A percentile compares a stretch with the other conserved stretches of the same genome.
Evolutionary conservation across 2,113 vertebrate genomes (phyloP).

Genomic region (Leptocoma aspasia): DNA sequence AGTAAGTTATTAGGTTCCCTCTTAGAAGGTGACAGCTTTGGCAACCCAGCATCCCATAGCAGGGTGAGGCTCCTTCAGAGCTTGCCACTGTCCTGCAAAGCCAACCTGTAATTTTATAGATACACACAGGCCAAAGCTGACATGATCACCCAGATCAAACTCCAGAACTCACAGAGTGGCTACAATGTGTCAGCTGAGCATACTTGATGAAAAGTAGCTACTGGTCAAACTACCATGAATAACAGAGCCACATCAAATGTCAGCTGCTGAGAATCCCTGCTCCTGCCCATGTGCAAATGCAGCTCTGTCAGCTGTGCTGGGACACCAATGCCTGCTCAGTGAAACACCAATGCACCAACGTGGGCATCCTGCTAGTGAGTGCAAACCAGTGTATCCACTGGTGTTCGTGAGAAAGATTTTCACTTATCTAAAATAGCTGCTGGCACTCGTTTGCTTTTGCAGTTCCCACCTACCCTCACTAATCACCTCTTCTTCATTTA

Average conservation of each 20-base stretch:
- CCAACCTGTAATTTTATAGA: not conserved
- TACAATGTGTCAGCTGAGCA: not conserved
- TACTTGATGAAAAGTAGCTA: not conserved
- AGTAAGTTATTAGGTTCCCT: not conserved
- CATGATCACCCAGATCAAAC: not conserved
- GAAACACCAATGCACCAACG: not conserved
- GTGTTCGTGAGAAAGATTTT: not conserved
- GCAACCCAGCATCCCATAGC: not conserved
- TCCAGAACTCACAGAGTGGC: not conserved
- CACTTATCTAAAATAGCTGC: constrained; percentile 24
- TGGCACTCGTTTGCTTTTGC: constrained; percentile 5
- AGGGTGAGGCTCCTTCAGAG: not conserved
- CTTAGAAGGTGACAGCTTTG: not conserved
- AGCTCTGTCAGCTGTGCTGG: not conserved
- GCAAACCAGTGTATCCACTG: not conserved
- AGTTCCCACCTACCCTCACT: constrained; percentile 44
- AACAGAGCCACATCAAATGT: not conserved
- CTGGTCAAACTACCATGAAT: not conserved
- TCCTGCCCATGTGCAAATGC: not conserved
- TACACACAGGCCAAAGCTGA: not conserved
- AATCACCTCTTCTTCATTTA: constrained; percentile 34
- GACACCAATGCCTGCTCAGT: not conserved
- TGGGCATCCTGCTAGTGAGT: not conserved
- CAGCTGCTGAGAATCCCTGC: not conserved
- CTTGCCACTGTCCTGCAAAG: not conserved